These are phyloP conservation scores for Heterotis niloticus DNA, from an alignment of 2,113 vertebrate genomes.

Conservation along the genomic window DNA sequence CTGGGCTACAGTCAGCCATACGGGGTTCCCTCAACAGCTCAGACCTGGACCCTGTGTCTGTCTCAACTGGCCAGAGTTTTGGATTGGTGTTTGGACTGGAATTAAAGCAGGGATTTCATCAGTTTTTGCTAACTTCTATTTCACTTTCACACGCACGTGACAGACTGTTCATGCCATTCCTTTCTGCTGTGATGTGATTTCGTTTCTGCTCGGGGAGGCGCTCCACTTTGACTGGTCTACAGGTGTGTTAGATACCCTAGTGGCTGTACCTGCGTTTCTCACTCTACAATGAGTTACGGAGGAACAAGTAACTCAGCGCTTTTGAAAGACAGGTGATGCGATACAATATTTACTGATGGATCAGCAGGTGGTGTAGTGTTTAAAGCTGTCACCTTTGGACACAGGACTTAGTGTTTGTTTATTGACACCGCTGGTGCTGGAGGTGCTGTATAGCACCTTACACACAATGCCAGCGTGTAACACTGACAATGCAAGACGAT, in stretches of 20 bases:
- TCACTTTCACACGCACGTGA: slow-evolving; percentile 78
- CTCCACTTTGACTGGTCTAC: slow-evolving; percentile 40
- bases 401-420: no score
- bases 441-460: no score
- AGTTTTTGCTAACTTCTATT: slow-evolving; percentile 89
- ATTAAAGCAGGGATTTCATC: slow-evolving; percentile 87
- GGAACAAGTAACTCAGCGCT: background rate
- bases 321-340: no score
- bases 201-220: slow-evolving; percentile 66
- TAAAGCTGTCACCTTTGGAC: no score
- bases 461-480: no score
- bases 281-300: background rate
- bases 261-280: slow-evolving; percentile 24
- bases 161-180: slow-evolving; percentile 90
- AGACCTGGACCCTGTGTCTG: slow-evolving; percentile 93
- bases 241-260: slow-evolving; percentile 34
- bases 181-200: slow-evolving; percentile 78
- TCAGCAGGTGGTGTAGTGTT: background rate
- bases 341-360: no score
- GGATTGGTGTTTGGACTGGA: slow-evolving; percentile 78
- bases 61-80: slow-evolving; percentile 87
- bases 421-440: no score
- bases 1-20: slow-evolving; percentile 47
- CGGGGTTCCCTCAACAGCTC: slow-evolving; percentile 75
- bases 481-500: no score